These are phyloP conservation scores for Helicoverpa armigera DNA, from an alignment of 1,140 invertebrate genomes.

Conservation along the genomic window DNA sequence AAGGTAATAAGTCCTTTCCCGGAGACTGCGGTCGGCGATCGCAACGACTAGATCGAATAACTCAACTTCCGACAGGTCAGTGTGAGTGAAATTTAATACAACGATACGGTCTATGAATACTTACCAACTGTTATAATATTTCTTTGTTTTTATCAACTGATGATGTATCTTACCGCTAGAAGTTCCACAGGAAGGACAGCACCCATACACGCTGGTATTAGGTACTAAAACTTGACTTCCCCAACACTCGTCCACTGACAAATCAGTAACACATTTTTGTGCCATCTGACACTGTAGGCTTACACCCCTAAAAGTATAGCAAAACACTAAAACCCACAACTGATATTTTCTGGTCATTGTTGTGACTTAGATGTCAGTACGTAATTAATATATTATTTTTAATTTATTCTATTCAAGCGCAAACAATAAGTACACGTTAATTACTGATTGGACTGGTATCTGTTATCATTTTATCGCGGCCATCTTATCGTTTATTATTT, in stretches of 20 bases:
- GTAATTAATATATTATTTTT: not conserved
- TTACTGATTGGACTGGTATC: constrained; percentile 64
- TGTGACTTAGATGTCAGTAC: not conserved
- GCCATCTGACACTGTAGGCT: constrained; percentile 65
- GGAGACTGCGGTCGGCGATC: constrained; percentile 56
- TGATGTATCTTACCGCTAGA: constrained; percentile 49
- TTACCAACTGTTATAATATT: not conserved
- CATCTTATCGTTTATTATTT: constrained; percentile 69
- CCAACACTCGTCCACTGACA: constrained; percentile 69
- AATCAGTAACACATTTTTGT: constrained; percentile 76
- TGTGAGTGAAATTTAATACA: constrained; percentile 47
- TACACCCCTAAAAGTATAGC: constrained; percentile 46
- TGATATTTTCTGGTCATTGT: not conserved
- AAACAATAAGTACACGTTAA: constrained; percentile 56
- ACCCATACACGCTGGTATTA: constrained; percentile 67
- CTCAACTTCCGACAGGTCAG: constrained; percentile 51
- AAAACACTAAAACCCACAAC: constrained; percentile 42
- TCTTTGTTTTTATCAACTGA: not conserved
- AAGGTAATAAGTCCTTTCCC: constrained; percentile 59
- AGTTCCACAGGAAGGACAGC: constrained; percentile 79
- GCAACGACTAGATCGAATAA: constrained; percentile 51
- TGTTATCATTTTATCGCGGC: constrained; percentile 62
- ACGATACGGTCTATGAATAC: not conserved
- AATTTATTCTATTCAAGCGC: constrained; percentile 18
- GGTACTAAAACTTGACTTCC: constrained; percentile 62